Evolutionary conservation across 1,140 invertebrate genomes (phyloP).

Genomic region (Pachyrhynchus sulphureomaculatus): DNA sequence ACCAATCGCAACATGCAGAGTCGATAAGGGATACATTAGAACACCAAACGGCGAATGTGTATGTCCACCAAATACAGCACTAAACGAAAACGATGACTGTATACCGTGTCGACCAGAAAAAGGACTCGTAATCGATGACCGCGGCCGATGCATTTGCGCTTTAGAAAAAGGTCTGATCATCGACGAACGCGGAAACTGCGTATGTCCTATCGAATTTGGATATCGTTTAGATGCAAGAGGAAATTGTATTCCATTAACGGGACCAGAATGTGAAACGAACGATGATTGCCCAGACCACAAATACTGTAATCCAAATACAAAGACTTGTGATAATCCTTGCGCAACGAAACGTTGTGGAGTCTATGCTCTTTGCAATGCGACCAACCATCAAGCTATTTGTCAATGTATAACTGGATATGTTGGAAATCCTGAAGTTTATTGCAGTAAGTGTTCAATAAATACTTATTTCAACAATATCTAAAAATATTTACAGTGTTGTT

Average conservation of each 20-base stretch:
- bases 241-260: constrained; percentile 61
- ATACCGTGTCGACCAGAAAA: constrained; percentile 68
- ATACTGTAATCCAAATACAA: constrained; percentile 68
- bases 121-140: constrained; percentile 72
- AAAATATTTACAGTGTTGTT: no score
- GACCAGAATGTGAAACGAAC: constrained; percentile 68
- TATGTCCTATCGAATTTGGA: constrained; percentile 71
- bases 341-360: constrained; percentile 66
- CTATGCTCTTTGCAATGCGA: constrained; percentile 77
- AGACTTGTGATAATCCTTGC: constrained; percentile 78
- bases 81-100: constrained; percentile 76
- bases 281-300: constrained; percentile 76
- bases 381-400: constrained; percentile 76
- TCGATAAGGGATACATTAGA: constrained; percentile 70
- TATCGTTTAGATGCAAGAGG: constrained; percentile 66
- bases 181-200: constrained; percentile 74
- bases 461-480: background rate
- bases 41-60: constrained; percentile 71
- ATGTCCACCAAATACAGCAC: constrained; percentile 72
- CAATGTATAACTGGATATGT: constrained; percentile 70
- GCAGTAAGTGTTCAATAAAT: constrained; percentile 56
- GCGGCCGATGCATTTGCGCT: constrained; percentile 78
- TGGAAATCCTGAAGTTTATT: constrained; percentile 69
- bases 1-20: constrained; percentile 62
- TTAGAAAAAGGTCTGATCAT: constrained; percentile 72